Percentiles rank a stretch among this genome's conserved stretches.
These are phyloP conservation scores for Empidonax traillii DNA, from an alignment of 2,113 vertebrate genomes.

Conservation along the genomic window DNA sequence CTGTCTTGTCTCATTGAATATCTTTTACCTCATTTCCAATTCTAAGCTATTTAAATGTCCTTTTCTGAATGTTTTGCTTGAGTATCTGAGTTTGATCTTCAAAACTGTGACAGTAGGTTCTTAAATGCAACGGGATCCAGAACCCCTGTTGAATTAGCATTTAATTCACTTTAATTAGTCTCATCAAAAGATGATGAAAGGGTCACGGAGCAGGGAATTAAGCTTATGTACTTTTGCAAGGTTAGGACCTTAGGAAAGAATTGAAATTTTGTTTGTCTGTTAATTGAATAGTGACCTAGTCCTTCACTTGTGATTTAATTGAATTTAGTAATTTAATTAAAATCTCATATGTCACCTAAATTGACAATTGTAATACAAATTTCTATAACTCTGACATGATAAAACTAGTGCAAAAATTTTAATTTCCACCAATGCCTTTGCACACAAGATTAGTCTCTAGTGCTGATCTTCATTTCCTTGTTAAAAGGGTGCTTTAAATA, in stretches of 20 bases:
- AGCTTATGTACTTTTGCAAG: not conserved
- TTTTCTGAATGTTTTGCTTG: not conserved
- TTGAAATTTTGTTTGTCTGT: not conserved
- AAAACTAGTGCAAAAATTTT: not conserved
- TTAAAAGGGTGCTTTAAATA: not conserved
- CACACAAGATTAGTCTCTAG: not conserved
- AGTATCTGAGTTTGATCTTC: not conserved
- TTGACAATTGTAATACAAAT: not conserved
- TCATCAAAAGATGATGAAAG: not conserved
- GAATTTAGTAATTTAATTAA: not conserved
- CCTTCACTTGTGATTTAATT: not conserved
- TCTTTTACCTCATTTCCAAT: not conserved
- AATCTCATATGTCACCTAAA: not conserved
- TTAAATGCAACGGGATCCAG: not conserved
- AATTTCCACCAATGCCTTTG: not conserved
- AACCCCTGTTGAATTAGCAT: not conserved
- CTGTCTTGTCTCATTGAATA: not conserved
- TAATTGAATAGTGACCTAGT: not conserved
- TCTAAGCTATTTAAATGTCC: not conserved
- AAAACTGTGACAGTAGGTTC: not conserved
- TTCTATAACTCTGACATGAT: not conserved
- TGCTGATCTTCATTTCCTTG: not conserved
- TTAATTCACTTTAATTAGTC: not conserved
- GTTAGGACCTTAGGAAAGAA: not conserved
- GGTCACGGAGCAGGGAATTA: not conserved